A percentile compares a stretch with the other conserved stretches of the same genome.
Conservation (phyloP, 2,888 invertebrate genomes). For the Merodon equestris region DNA sequence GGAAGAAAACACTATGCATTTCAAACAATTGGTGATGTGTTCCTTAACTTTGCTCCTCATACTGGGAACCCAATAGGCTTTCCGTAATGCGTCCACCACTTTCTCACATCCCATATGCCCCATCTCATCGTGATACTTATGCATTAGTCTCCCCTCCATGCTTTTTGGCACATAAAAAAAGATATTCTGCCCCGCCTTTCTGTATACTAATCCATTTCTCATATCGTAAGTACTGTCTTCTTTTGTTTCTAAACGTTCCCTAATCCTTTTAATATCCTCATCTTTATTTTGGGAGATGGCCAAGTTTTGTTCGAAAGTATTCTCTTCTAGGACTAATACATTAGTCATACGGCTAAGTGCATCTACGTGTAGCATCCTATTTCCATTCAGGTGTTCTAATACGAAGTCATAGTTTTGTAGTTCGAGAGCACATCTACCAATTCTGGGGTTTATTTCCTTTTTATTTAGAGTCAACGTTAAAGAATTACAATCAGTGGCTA, state of each 20-base stretch:
- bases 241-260: neutral
- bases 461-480: slow-evolving; percentile 65
- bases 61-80: neutral
- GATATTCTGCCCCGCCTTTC: slow-evolving; percentile 3
- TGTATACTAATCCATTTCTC: slow-evolving; percentile 6
- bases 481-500: slow-evolving; percentile 70
- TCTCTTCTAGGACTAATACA: no score
- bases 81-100: neutral
- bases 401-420: slow-evolving; percentile 33
- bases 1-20: neutral
- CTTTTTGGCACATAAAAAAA: slow-evolving; percentile 4
- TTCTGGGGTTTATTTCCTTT: slow-evolving; percentile 68
- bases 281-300: neutral
- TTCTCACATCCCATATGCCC: slow-evolving; percentile 3
- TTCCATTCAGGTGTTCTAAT: slow-evolving; percentile 39
- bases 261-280: slow-evolving; percentile 8
- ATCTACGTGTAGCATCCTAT: slow-evolving; percentile 53
- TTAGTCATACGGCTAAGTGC: slow-evolving; percentile 46
- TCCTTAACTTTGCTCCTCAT: neutral
- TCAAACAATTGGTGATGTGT: neutral
- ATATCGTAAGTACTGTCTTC: slow-evolving; percentile 2
- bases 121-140: neutral
- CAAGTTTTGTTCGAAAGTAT: no score
- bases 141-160: neutral
- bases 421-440: slow-evolving; percentile 62